Conservation (phyloP, 2,113 vertebrate genomes). For the Pao palembangensis region DNA sequence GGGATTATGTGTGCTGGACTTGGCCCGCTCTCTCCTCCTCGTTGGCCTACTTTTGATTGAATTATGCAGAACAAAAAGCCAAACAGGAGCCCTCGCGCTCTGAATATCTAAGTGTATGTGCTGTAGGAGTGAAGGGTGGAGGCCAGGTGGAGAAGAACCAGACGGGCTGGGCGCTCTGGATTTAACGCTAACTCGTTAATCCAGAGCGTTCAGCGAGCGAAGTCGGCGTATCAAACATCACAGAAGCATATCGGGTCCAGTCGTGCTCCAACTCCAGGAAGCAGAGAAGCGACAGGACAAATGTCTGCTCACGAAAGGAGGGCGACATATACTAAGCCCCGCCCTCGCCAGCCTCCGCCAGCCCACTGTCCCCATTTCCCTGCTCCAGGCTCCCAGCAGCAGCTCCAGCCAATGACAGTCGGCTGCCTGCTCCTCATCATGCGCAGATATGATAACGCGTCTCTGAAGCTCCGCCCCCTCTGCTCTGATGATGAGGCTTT, state of each 20-base stretch:
- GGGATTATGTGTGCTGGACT: constrained; percentile 73
- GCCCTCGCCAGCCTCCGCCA: constrained; percentile 17
- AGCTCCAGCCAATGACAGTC: constrained; percentile 14
- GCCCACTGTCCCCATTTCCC: constrained; percentile 44
- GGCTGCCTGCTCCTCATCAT: constrained; percentile 23
- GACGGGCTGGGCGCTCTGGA: constrained; percentile 6
- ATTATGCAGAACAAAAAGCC: constrained; percentile 45
- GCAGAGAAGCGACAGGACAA: constrained; percentile 22
- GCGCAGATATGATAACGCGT: constrained; percentile 26
- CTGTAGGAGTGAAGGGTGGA: too few relatives aligned
- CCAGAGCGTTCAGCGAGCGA: too few relatives aligned
- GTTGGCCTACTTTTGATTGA: constrained; percentile 74
- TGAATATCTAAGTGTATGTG: not conserved
- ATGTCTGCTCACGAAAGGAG: constrained; percentile 52
- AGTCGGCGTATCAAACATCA: too few relatives aligned
- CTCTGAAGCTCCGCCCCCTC: not conserved
- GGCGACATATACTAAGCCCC: constrained; percentile 35
- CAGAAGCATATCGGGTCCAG: constrained; percentile 18
- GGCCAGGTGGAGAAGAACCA: too few relatives aligned
- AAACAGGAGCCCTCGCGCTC: too few relatives aligned
- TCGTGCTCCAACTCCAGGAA: constrained; percentile 21
- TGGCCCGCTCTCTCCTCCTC: constrained; percentile 67
- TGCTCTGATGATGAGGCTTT: not conserved
- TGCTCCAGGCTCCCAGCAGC: constrained; percentile 16
- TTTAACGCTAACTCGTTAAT: not conserved